Conservation (phyloP, 2,113 vertebrate genomes). For the Barnardius zonarius region DNA sequence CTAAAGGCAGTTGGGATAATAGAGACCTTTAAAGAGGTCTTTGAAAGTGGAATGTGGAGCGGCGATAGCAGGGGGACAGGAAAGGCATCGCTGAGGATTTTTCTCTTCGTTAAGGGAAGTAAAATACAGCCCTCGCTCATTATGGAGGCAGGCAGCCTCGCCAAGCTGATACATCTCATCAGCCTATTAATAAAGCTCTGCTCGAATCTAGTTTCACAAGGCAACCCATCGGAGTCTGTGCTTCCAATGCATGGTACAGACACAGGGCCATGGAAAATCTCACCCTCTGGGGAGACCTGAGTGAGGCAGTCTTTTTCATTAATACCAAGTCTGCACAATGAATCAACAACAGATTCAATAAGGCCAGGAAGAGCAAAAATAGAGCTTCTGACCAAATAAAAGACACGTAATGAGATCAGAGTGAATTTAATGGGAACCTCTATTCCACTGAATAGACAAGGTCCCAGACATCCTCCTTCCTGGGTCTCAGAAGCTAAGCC, state of each 20-base stretch:
- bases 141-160: constrained; percentile 59
- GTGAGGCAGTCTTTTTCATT: constrained; percentile 44
- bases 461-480: constrained; percentile 53
- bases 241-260: constrained; percentile 23
- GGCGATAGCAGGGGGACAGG: constrained; percentile 19
- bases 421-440: constrained; percentile 47
- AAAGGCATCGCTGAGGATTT: constrained; percentile 57
- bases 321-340: constrained; percentile 53
- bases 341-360: constrained; percentile 72
- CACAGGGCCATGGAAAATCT: constrained; percentile 52
- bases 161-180: constrained; percentile 61
- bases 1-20: constrained; percentile 62
- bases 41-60: constrained; percentile 59
- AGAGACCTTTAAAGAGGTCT: constrained; percentile 65
- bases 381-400: constrained; percentile 59
- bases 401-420: constrained; percentile 45
- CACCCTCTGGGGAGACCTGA: constrained; percentile 40
- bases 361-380: constrained; percentile 62
- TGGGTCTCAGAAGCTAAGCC: constrained; percentile 58
- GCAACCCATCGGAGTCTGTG: constrained; percentile 41
- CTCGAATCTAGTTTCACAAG: constrained; percentile 58
- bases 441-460: constrained; percentile 49
- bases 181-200: constrained; percentile 65
- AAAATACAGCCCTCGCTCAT: constrained; percentile 51
- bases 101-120: constrained; percentile 57